A percentile compares a stretch with the other conserved stretches of the same genome.
Conservation (phyloP, 2,888 invertebrate genomes). For the Yponomeuta evonymella region DNA sequence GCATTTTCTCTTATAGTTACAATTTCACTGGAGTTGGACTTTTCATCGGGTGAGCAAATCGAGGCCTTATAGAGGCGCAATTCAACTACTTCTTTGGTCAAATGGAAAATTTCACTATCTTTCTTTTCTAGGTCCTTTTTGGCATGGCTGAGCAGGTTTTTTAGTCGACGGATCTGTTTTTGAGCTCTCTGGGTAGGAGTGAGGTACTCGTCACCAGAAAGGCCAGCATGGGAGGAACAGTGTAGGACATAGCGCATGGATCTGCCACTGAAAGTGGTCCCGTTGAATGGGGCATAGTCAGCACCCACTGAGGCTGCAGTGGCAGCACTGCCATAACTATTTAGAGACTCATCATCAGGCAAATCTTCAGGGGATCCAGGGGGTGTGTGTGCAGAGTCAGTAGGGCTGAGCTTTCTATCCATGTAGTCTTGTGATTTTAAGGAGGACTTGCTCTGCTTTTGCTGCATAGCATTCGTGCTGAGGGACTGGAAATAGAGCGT, state of each 20-base stretch:
- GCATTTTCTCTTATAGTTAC: conserved; percentile 84
- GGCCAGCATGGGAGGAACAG: conserved; percentile 86
- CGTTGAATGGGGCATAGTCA: conserved; percentile 86
- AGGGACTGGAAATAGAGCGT: conserved; percentile 56
- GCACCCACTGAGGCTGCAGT: conserved; percentile 89
- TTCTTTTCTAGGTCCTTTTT: conserved; percentile 86
- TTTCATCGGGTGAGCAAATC: conserved; percentile 86
- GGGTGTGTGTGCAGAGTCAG: conserved; percentile 74
- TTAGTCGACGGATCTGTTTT: conserved; percentile 85
- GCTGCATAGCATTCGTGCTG: conserved; percentile 49
- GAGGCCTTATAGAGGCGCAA: conserved; percentile 87
- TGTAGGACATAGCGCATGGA: conserved; percentile 89
- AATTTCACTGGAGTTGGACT: conserved; percentile 85
- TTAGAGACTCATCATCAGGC: conserved; percentile 86
- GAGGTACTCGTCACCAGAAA: conserved; percentile 87
- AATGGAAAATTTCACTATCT: conserved; percentile 86
- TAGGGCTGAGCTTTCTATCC: conserved; percentile 56
- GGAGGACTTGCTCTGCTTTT: conserved; percentile 58
- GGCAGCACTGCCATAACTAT: conserved; percentile 86
- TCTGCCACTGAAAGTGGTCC: conserved; percentile 81
- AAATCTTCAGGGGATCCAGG: conserved; percentile 79
- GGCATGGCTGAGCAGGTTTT: conserved; percentile 82
- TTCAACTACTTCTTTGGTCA: conserved; percentile 88
- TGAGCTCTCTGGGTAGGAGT: conserved; percentile 93
- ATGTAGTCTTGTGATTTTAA: conserved; percentile 54